Evolutionary conservation across 2,888 invertebrate genomes (phyloP).

Genomic region (Stictocephala bisonia): DNA sequence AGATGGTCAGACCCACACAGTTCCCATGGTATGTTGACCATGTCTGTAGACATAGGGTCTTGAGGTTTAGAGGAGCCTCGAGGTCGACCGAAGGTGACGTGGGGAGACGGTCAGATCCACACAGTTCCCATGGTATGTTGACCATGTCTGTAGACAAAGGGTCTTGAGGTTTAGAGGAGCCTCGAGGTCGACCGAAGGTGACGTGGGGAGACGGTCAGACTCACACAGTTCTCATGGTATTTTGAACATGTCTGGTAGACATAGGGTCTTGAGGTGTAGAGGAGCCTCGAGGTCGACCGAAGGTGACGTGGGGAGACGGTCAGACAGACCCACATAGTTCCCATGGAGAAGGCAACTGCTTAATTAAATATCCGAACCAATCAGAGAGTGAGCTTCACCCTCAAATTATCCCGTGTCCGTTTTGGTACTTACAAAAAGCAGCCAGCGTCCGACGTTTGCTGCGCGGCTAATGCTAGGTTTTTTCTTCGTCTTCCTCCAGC

Average conservation of each 20-base stretch:
- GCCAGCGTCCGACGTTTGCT: conserved; percentile 35
- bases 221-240: too few relatives aligned
- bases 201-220: too few relatives aligned
- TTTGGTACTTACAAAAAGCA: conserved; percentile 46
- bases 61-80: too few relatives aligned
- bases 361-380: conserved; percentile 45
- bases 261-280: neutral
- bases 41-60: neutral
- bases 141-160: too few relatives aligned
- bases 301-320: neutral
- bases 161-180: too few relatives aligned
- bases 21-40: neutral
- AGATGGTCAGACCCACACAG: too few relatives aligned
- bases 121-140: too few relatives aligned
- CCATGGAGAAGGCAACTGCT: conserved; percentile 31
- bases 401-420: conserved; percentile 45
- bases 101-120: too few relatives aligned
- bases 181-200: too few relatives aligned
- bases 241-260: neutral
- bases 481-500: conserved; percentile 43
- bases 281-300: neutral
- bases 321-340: conserved; percentile 17
- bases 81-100: too few relatives aligned
- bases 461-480: conserved; percentile 48
- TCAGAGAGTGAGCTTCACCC: conserved; percentile 36